Evolutionary conservation across 2,888 invertebrate genomes (phyloP).

Genomic region (Brachyptera risi): DNA sequence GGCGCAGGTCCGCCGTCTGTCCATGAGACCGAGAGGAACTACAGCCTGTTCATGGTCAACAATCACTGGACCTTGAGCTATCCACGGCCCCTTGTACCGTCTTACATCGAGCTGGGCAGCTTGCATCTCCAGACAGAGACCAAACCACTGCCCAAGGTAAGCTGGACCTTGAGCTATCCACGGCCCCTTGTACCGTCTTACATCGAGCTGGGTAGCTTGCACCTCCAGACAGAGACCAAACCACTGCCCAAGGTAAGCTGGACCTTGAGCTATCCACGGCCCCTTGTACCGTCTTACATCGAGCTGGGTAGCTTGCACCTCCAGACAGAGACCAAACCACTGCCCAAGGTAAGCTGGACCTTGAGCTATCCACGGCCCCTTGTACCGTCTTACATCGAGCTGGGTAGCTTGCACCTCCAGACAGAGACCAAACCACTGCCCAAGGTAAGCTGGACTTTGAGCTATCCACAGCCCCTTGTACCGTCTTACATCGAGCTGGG

Average conservation of each 20-base stretch:
- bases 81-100: conserved; percentile 30
- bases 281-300: conserved; percentile 33
- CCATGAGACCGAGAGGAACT: conserved; percentile 29
- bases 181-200: conserved; percentile 31
- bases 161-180: conserved; percentile 14
- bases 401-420: conserved; percentile 4
- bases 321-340: background rate
- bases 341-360: conserved; percentile 10
- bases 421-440: conserved; percentile 1
- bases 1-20: conserved; percentile 9
- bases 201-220: conserved; percentile 29
- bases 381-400: conserved; percentile 34
- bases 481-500: conserved; percentile 34
- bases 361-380: conserved; percentile 21
- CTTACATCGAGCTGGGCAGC: conserved; percentile 31
- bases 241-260: conserved; percentile 10
- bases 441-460: conserved; percentile 6
- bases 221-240: background rate
- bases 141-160: conserved; percentile 9
- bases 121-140: conserved; percentile 1
- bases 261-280: conserved; percentile 16
- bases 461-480: conserved; percentile 26
- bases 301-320: conserved; percentile 25
- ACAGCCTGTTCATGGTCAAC: conserved; percentile 32
- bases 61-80: conserved; percentile 19